Percentiles rank a stretch among this genome's conserved stretches.
Evolutionary conservation across 2,113 vertebrate species (phyloP).

Genomic region (Rhinopomastus cyanomelas): DNA sequence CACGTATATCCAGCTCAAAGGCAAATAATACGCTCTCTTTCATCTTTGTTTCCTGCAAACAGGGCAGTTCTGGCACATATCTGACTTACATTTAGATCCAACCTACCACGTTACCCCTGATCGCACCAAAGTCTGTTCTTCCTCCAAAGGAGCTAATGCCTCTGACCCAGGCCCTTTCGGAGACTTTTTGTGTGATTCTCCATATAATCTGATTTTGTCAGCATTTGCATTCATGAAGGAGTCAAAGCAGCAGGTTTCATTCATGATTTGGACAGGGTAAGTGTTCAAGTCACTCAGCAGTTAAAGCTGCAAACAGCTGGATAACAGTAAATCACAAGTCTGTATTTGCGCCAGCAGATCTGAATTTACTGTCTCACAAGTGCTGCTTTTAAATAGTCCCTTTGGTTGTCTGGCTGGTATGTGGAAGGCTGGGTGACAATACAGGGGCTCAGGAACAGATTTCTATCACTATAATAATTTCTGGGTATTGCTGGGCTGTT

Average conservation of each 20-base stretch:
- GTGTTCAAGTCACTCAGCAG: slow-evolving; percentile 28
- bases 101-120: slow-evolving; percentile 87
- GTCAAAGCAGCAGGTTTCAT: slow-evolving; percentile 79
- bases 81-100: slow-evolving; percentile 94
- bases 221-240: slow-evolving; percentile 86
- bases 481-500: background rate
- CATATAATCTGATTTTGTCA: slow-evolving; percentile 91
- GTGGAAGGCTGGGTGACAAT: background rate
- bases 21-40: slow-evolving; percentile 23
- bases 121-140: slow-evolving; percentile 89
- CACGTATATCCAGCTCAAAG: background rate
- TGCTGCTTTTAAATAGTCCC: background rate
- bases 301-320: background rate
- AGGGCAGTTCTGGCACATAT: slow-evolving; percentile 96
- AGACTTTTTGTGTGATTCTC: slow-evolving; percentile 92
- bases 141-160: slow-evolving; percentile 88
- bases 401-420: background rate
- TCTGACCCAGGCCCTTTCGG: slow-evolving; percentile 86
- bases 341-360: background rate
- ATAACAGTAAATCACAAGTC: background rate
- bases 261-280: slow-evolving; percentile 98
- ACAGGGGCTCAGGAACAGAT: background rate
- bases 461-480: background rate
- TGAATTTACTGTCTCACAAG: background rate
- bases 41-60: slow-evolving; percentile 57